Evolutionary conservation across 2,113 vertebrate species (phyloP).

Genomic region (Microtus oregoni): DNA sequence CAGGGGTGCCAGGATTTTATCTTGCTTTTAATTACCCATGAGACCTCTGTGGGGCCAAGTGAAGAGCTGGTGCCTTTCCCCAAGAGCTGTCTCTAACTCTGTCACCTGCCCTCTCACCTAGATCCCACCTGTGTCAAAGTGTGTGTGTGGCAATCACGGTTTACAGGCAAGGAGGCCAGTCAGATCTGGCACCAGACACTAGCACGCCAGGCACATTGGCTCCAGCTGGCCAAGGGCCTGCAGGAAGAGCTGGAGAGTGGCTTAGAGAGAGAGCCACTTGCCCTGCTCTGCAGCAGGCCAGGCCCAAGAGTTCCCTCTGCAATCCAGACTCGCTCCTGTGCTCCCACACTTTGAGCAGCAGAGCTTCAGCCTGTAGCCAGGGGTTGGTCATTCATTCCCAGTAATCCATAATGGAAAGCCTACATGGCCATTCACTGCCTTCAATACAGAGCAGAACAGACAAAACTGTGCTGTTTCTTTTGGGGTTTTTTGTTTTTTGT

Average conservation of each 20-base stretch:
- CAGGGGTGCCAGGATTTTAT: not conserved
- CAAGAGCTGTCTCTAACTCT: not conserved
- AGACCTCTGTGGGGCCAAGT: not conserved
- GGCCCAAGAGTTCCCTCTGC: not conserved
- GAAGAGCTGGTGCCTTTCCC: not conserved
- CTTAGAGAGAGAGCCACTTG: not conserved
- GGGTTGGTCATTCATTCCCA: not conserved
- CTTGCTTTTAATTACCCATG: not conserved
- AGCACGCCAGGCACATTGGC: not conserved
- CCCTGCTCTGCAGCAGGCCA: not conserved
- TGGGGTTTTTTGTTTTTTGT: no score
- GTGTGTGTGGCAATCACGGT: not conserved
- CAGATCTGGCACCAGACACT: not conserved
- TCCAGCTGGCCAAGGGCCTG: not conserved
- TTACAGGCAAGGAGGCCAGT: not conserved
- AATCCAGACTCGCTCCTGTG: not conserved
- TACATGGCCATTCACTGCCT: fast-evolving
- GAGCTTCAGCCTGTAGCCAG: not conserved
- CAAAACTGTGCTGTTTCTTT: not conserved
- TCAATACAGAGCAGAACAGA: not conserved
- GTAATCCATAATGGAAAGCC: not conserved
- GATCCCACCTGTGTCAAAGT: not conserved
- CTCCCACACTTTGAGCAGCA: not conserved
- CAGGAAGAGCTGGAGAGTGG: not conserved
- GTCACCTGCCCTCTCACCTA: not conserved